Percentiles rank a stretch among this genome's conserved stretches.
Conservation (phyloP, 2,888 invertebrate genomes). For the Diploptera punctata region DNA sequence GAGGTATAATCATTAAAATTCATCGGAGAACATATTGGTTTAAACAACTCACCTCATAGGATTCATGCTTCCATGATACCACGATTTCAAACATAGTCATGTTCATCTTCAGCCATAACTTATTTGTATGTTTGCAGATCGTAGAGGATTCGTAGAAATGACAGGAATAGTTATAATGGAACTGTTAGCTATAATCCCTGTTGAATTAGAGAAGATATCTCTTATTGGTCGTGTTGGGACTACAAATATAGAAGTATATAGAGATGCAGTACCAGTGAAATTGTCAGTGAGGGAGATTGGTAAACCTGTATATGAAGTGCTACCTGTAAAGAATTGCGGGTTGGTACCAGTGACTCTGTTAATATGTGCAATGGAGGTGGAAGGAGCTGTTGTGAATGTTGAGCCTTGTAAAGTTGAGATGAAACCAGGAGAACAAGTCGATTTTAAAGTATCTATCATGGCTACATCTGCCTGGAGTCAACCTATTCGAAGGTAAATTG, state of each 20-base stretch:
- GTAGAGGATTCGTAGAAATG: neutral
- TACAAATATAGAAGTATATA: neutral
- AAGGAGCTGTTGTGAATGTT: neutral
- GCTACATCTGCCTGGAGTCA: too few relatives aligned
- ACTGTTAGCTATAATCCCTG: neutral
- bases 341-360: neutral
- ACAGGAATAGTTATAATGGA: neutral
- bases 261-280: neutral
- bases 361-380: neutral
- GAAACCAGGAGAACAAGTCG: neutral
- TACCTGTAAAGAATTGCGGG: conserved; percentile 4
- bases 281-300: neutral
- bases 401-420: neutral
- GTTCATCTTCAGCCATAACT: too few relatives aligned
- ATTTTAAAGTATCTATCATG: neutral
- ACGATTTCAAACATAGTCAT: too few relatives aligned
- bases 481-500: neutral
- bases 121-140: too few relatives aligned
- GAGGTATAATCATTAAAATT: too few relatives aligned
- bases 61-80: too few relatives aligned
- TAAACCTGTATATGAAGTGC: neutral
- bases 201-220: neutral
- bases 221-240: neutral
- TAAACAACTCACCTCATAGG: too few relatives aligned
- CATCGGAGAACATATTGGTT: too few relatives aligned